Evolutionary conservation across 2,113 vertebrate genomes (phyloP).

Genomic region (Rhinogobius similis): DNA sequence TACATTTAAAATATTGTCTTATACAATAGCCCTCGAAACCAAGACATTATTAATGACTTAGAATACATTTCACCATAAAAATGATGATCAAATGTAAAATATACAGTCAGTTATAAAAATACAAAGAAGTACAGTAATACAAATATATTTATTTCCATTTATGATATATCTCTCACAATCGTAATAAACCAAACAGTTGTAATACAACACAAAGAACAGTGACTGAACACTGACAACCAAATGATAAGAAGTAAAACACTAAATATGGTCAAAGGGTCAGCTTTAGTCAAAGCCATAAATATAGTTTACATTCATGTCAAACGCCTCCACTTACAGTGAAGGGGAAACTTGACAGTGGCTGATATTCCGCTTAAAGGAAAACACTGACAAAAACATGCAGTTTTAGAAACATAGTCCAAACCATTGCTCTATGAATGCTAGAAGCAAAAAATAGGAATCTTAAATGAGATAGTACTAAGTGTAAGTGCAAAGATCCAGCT

Average conservation of each 20-base stretch:
- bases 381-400: conserved; percentile 81
- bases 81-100: conserved; percentile 75
- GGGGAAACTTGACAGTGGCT: conserved; percentile 58
- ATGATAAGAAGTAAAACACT: conserved; percentile 70
- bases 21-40: conserved; percentile 71
- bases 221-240: conserved; percentile 77
- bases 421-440: conserved; percentile 74
- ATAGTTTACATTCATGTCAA: conserved; percentile 76
- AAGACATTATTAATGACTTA: conserved; percentile 71
- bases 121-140: conserved; percentile 83
- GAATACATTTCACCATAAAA: conserved; percentile 73
- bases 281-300: conserved; percentile 69
- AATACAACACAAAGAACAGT: conserved; percentile 81
- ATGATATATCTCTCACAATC: conserved; percentile 80
- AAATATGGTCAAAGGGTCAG: conserved; percentile 72
- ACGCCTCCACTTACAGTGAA: conserved; percentile 50
- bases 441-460: conserved; percentile 75
- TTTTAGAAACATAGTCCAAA: conserved; percentile 71
- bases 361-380: conserved; percentile 59
- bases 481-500: conserved; percentile 76
- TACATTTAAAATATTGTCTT: conserved; percentile 74
- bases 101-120: conserved; percentile 83
- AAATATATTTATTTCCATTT: conserved; percentile 86
- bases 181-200: conserved; percentile 73
- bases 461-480: conserved; percentile 64